Evolutionary conservation across 1,140 invertebrate genomes (phyloP).

Genomic region (Bombus pyrosoma): DNA sequence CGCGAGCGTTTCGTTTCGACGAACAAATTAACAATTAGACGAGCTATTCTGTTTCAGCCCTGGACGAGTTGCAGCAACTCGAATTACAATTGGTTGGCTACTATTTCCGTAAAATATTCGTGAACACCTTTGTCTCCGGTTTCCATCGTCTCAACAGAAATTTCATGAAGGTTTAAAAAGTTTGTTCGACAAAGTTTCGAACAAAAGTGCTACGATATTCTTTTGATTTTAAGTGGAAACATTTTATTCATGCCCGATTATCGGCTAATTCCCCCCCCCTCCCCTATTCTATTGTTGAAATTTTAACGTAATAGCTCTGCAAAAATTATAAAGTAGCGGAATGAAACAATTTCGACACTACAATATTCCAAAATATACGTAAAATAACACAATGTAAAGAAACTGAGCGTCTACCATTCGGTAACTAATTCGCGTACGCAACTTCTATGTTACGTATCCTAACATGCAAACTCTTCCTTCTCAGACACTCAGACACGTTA

Average conservation of each 20-base stretch:
- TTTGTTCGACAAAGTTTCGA: not conserved
- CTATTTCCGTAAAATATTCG: not conserved
- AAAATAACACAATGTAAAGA: too few species aligned
- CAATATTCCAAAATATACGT: too few species aligned
- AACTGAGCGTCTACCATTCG: too few species aligned
- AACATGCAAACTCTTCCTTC: too few species aligned
- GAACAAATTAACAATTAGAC: constrained; percentile 34
- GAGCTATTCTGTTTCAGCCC: not conserved
- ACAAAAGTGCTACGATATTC: not conserved
- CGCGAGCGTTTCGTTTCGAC: constrained; percentile 17
- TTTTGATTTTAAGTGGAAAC: not conserved
- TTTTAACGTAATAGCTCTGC: not conserved
- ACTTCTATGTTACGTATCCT: too few species aligned
- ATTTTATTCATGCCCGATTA: not conserved
- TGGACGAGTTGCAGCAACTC: not conserved
- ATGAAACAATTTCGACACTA: not conserved
- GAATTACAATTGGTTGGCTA: not conserved
- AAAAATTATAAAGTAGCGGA: too few species aligned
- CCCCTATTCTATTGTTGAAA: not conserved
- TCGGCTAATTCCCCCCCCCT: not conserved
- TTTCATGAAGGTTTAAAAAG: not conserved
- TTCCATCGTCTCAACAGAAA: not conserved
- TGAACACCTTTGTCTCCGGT: not conserved
- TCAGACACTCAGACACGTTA: too few species aligned
- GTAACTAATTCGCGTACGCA: too few species aligned